Percentiles rank a stretch among this genome's conserved stretches.
phyloP scores from a whole-genome alignment of 1,140 invertebrate species.

The Drosophila grimshawi region DNA sequence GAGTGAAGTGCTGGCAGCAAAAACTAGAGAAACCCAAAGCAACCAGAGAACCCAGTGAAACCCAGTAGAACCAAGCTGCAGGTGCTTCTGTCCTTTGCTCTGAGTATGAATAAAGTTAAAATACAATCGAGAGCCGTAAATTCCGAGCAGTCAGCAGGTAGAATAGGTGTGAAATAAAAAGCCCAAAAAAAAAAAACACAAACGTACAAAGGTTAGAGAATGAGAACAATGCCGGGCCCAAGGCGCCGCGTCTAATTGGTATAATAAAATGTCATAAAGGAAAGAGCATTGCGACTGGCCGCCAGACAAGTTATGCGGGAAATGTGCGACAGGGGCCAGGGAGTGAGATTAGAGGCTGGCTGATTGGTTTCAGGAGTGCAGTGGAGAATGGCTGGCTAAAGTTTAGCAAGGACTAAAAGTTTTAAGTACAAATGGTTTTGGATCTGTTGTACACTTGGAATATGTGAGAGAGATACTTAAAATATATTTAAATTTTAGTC shows the following conservation, averaged over 20 bases:
- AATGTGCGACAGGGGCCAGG: constrained; percentile 6
- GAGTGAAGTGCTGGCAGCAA: constrained; percentile 57
- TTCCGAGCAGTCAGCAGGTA: constrained; percentile 67
- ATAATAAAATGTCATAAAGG: constrained; percentile 79
- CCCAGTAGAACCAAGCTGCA: not conserved
- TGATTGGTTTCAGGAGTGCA: constrained; percentile 20
- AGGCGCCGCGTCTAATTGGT: constrained; percentile 64
- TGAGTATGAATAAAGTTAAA: constrained; percentile 74
- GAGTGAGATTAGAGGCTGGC: not conserved
- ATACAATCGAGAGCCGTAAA: constrained; percentile 75
- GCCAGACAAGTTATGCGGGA: constrained; percentile 17
- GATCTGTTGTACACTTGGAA: not conserved
- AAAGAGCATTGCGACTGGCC: constrained; percentile 42
- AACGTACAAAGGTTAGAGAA: not conserved
- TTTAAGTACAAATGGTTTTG: not conserved
- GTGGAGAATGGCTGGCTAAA: not conserved
- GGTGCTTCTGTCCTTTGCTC: constrained; percentile 9
- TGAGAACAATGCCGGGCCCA: constrained; percentile 53
- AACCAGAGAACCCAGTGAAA: not conserved
- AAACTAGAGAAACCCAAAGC: constrained; percentile 4
- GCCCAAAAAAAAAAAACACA: not conserved
- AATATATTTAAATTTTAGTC: too few relatives aligned
- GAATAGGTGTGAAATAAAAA: constrained; percentile 56
- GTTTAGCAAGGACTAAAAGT: constrained; percentile 2
- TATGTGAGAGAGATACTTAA: too few relatives aligned